Evolutionary conservation across 1,140 invertebrate species (phyloP).

Genomic region (Nasonia giraulti): DNA sequence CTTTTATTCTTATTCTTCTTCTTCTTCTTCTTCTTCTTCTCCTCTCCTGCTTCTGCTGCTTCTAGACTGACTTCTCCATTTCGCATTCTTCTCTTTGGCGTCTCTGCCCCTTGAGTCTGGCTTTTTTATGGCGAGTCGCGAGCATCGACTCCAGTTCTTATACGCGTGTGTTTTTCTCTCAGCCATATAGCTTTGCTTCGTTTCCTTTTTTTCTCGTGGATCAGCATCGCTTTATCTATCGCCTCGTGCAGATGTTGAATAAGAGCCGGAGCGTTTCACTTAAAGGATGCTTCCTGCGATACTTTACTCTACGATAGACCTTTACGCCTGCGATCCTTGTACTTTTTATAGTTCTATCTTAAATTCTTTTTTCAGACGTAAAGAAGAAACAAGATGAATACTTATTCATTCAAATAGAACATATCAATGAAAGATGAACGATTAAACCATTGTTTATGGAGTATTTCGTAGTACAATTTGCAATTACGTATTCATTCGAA

Average conservation of each 20-base stretch:
- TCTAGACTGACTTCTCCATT: background rate
- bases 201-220: background rate
- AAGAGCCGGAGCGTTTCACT: background rate
- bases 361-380: no score
- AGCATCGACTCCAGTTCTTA: constrained; percentile 20
- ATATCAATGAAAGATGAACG: no score
- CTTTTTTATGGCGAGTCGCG: constrained; percentile 23
- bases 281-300: background rate
- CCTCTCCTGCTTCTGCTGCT: background rate
- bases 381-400: no score
- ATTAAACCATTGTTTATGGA: no score
- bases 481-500: no score
- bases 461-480: no score
- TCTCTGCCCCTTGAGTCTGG: constrained; percentile 5
- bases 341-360: no score
- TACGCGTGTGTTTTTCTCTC: background rate
- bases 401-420: no score
- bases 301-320: no score
- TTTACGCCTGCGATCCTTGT: background rate
- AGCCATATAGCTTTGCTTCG: background rate
- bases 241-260: background rate
- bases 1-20: background rate
- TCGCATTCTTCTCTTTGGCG: background rate
- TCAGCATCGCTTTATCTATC: no score
- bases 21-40: background rate